phyloP scores from a whole-genome alignment of 2,888 invertebrate genomes.

The Andrena chrysosceles region DNA sequence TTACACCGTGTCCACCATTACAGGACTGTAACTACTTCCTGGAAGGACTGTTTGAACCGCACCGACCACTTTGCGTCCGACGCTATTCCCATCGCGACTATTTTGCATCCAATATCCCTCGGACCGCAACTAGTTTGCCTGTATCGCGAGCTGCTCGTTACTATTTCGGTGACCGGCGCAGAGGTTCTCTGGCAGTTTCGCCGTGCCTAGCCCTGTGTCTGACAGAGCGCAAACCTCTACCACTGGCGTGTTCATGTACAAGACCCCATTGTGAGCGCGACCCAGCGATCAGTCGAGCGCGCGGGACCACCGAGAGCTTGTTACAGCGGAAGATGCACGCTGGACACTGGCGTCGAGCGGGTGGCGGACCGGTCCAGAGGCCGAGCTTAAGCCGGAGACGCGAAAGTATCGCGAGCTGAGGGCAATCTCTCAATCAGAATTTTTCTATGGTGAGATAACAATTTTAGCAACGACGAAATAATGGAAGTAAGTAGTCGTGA shows the following conservation, averaged over 20 bases:
- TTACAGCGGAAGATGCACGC: conserved; percentile 1
- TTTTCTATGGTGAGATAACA: conserved; percentile 15
- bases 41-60: conserved; percentile 24
- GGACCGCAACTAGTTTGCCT: conserved; percentile 41
- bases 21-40: conserved; percentile 30
- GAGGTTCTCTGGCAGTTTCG: not conserved
- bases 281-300: not conserved
- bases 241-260: not conserved
- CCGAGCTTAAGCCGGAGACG: not conserved
- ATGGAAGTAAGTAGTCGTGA: too few relatives aligned
- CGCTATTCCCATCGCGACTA: conserved; percentile 43
- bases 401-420: not conserved
- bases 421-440: not conserved
- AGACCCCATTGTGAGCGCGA: not conserved
- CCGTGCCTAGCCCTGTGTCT: not conserved
- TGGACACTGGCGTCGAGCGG: not conserved
- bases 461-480: not conserved
- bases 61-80: conserved; percentile 26
- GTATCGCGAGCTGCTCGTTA: conserved; percentile 8
- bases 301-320: conserved; percentile 1
- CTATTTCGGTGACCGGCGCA: conserved; percentile 13
- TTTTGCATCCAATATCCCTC: conserved; percentile 38
- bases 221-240: not conserved
- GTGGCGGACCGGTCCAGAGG: not conserved
- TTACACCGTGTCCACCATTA: conserved; percentile 20